These are phyloP conservation scores for Rhingia campestris DNA, from an alignment of 2,888 invertebrate species.

Conservation along the genomic window DNA sequence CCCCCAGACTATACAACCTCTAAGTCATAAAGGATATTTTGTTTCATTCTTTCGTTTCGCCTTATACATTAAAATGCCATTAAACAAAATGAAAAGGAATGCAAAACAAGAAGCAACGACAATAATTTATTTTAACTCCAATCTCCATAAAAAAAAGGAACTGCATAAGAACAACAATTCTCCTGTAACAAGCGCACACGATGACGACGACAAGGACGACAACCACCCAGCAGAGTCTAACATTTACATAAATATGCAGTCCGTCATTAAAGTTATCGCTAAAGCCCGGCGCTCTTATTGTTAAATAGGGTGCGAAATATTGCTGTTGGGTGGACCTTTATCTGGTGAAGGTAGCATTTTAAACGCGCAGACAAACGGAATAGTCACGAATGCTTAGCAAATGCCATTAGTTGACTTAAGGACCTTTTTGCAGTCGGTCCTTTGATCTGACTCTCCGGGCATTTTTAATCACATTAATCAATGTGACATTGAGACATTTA, in stretches of 20 bases:
- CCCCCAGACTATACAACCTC: background rate
- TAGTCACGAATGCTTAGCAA: slow-evolving; percentile 36
- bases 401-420: slow-evolving; percentile 38
- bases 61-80: slow-evolving; percentile 50
- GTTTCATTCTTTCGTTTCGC: background rate
- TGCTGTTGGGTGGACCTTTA: slow-evolving; percentile 22
- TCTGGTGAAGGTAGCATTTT: slow-evolving; percentile 2
- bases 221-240: background rate
- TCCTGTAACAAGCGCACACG: slow-evolving; percentile 1
- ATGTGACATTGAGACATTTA: slow-evolving; percentile 61
- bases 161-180: slow-evolving; percentile 14
- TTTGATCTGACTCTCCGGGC: slow-evolving; percentile 4
- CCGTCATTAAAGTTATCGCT: slow-evolving; percentile 60
- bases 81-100: slow-evolving; percentile 28
- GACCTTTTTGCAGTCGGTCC: slow-evolving; percentile 9
- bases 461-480: slow-evolving; percentile 70
- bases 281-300: slow-evolving; percentile 5
- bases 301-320: slow-evolving; percentile 45
- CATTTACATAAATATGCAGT: slow-evolving; percentile 63
- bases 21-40: slow-evolving; percentile 10
- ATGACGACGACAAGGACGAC: background rate
- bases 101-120: slow-evolving; percentile 16
- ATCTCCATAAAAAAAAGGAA: slow-evolving; percentile 42
- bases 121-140: slow-evolving; percentile 38
- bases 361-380: slow-evolving; percentile 25